phyloP scores from a whole-genome alignment of 92 coral and sea anemone genomes.

The Palythoa caribaeorum region DNA sequence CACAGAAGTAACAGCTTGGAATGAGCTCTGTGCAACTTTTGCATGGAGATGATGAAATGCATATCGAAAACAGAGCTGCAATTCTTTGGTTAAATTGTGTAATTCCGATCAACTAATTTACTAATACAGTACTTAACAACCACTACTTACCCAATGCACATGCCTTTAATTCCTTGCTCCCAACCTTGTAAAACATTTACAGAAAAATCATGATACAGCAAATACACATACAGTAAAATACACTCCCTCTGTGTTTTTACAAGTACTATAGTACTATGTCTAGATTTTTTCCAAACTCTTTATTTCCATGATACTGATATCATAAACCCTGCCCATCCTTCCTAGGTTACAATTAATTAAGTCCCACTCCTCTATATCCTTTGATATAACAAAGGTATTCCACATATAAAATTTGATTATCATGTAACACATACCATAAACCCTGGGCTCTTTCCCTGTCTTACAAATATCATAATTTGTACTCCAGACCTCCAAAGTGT shows the following conservation, averaged over 20 bases:
- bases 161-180: conserved; percentile 97
- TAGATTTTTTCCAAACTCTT: too few species aligned
- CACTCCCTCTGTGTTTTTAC: too few species aligned
- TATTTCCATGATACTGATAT: neutral
- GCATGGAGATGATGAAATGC: too few species aligned
- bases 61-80: too few species aligned
- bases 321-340: neutral
- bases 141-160: conserved; percentile 90
- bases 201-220: conserved; percentile 5
- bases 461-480: too few species aligned
- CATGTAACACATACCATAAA: neutral
- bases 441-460: neutral
- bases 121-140: neutral
- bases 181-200: conserved; percentile 70
- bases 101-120: neutral
- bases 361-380: too few species aligned
- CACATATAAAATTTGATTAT: too few species aligned
- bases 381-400: too few species aligned
- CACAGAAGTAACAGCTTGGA: too few species aligned
- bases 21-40: too few species aligned
- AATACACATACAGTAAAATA: neutral
- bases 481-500: too few species aligned
- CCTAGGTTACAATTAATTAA: neutral
- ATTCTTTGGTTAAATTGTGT: neutral
- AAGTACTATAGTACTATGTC: too few species aligned